phyloP scores from a whole-genome alignment of 2,888 invertebrate genomes.

The Ceramica pisi region DNA sequence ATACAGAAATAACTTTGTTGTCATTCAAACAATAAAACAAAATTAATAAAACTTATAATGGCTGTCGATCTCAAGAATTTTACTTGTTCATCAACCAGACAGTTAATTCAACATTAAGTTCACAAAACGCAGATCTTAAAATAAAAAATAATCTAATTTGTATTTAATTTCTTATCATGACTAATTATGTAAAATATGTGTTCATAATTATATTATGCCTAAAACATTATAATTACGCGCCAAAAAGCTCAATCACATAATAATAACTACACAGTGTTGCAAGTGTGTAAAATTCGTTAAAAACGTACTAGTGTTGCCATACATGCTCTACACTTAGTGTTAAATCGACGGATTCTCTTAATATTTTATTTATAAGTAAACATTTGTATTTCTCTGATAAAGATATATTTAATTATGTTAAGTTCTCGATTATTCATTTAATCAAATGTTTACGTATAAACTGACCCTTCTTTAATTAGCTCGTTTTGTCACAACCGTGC shows the following conservation, averaged over 20 bases:
- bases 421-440: neutral
- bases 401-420: neutral
- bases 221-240: constrained; percentile 69
- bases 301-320: constrained; percentile 75
- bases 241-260: constrained; percentile 80
- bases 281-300: constrained; percentile 70
- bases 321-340: constrained; percentile 61
- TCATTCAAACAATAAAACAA: constrained; percentile 50
- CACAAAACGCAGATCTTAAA: constrained; percentile 70
- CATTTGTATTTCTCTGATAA: constrained; percentile 48
- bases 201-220: constrained; percentile 68
- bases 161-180: constrained; percentile 71
- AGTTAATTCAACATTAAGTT: constrained; percentile 52
- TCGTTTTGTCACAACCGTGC: constrained; percentile 73
- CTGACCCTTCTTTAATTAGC: constrained; percentile 50
- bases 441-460: constrained; percentile 65
- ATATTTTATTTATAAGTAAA: constrained; percentile 57
- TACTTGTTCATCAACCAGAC: constrained; percentile 11
- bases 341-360: constrained; percentile 74
- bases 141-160: constrained; percentile 79
- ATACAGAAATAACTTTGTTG: constrained; percentile 59
- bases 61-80: constrained; percentile 14
- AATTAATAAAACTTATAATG: constrained; percentile 27
- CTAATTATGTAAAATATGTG: constrained; percentile 67
- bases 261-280: constrained; percentile 71